Percentiles rank a stretch among this genome's conserved stretches.
Evolutionary conservation across 2,888 invertebrate species (phyloP).

Genomic region (Microplitis manilae): DNA sequence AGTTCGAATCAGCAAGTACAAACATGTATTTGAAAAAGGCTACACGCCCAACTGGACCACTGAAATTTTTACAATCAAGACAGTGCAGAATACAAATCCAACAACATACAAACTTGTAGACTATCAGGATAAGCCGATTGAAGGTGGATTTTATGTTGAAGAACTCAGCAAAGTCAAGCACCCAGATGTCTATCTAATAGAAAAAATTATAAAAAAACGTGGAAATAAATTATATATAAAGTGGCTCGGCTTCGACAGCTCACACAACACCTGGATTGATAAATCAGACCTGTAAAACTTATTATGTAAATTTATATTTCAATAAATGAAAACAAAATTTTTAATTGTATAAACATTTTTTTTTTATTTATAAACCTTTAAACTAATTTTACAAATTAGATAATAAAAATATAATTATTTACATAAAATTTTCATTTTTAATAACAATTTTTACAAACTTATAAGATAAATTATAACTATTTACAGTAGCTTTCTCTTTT

Average conservation of each 20-base stretch:
- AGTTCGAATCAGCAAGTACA: constrained; percentile 61
- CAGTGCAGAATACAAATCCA: constrained; percentile 58
- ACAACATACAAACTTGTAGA: constrained; percentile 60
- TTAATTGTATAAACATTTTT: too few relatives aligned
- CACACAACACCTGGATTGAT: constrained; percentile 41
- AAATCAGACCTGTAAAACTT: neutral
- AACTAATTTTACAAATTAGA: too few relatives aligned
- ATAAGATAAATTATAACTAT: too few relatives aligned
- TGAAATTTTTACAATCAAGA: constrained; percentile 61
- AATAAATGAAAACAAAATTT: too few relatives aligned
- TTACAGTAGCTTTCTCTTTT: too few relatives aligned
- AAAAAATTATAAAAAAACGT: constrained; percentile 36
- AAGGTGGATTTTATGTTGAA: constrained; percentile 44
- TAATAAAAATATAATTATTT: too few relatives aligned
- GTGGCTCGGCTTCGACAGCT: constrained; percentile 37
- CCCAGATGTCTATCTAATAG: constrained; percentile 39
- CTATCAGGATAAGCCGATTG: constrained; percentile 54
- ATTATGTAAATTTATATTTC: too few relatives aligned
- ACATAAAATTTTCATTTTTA: too few relatives aligned
- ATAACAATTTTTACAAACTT: too few relatives aligned
- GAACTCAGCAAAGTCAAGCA: constrained; percentile 37
- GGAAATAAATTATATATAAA: constrained; percentile 34
- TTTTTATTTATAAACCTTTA: neutral
- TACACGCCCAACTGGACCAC: constrained; percentile 57
- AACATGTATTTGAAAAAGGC: constrained; percentile 53